Conservation (phyloP, 2,888 invertebrate genomes). For the Luperina testacea region DNA sequence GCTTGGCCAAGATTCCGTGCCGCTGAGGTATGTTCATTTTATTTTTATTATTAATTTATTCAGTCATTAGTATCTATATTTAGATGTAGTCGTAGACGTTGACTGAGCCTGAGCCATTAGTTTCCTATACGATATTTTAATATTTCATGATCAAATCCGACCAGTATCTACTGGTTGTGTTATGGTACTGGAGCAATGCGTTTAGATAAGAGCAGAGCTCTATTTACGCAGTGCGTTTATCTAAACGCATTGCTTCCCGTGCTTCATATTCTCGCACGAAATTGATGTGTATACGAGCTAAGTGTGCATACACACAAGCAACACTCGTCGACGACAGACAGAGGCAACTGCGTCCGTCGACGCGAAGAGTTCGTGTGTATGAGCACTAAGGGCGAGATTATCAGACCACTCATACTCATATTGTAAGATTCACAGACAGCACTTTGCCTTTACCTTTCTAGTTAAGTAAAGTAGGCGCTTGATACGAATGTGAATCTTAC, state of each 20-base stretch:
- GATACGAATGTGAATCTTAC: not conserved
- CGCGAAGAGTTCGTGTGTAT: too few relatives aligned
- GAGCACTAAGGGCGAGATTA: not conserved
- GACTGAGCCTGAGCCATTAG: not conserved
- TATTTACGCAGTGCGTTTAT: not conserved
- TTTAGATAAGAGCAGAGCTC: too few relatives aligned
- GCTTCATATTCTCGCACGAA: not conserved
- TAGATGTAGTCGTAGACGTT: constrained; percentile 17
- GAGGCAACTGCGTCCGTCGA: too few relatives aligned
- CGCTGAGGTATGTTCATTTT: too few relatives aligned
- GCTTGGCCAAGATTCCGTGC: too few relatives aligned
- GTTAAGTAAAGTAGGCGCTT: not conserved
- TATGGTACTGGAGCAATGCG: not conserved
- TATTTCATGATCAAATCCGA: not conserved
- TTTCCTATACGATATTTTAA: constrained; percentile 1
- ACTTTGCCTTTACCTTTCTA: not conserved
- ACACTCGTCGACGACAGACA: too few relatives aligned
- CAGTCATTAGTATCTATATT: not conserved
- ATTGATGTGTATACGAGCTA: not conserved
- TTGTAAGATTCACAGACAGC: not conserved
- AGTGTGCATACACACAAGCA: too few relatives aligned
- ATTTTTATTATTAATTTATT: constrained; percentile 1
- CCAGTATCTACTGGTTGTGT: not conserved
- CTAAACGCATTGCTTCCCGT: not conserved
- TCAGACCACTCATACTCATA: not conserved